phyloP scores from a whole-genome alignment of 2,888 invertebrate genomes.

The Amaurobius ferox region DNA sequence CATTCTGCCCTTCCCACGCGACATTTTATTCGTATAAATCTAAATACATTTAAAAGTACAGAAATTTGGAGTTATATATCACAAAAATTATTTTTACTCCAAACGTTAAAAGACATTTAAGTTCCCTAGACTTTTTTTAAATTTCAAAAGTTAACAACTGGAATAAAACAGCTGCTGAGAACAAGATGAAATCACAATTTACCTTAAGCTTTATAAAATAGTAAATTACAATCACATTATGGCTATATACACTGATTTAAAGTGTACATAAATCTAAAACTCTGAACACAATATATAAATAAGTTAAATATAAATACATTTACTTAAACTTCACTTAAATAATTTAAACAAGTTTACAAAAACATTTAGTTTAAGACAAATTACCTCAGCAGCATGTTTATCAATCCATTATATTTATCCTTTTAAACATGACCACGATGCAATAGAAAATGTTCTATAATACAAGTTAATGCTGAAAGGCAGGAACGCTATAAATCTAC shows the following conservation, averaged over 20 bases:
- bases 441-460: slow-evolving; percentile 67
- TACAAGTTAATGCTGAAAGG: slow-evolving; percentile 68
- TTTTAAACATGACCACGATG: slow-evolving; percentile 48
- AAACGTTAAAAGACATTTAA: slow-evolving; percentile 58
- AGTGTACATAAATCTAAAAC: slow-evolving; percentile 14
- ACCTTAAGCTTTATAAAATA: slow-evolving; percentile 40
- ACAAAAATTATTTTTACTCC: slow-evolving; percentile 62
- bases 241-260: slow-evolving; percentile 58
- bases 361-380: slow-evolving; percentile 2
- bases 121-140: slow-evolving; percentile 47
- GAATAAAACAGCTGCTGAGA: slow-evolving; percentile 60
- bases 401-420: slow-evolving; percentile 40
- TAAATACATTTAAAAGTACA: slow-evolving; percentile 70
- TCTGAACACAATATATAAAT: slow-evolving; percentile 22
- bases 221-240: slow-evolving; percentile 50
- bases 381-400: slow-evolving; percentile 51
- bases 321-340: slow-evolving; percentile 1
- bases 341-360: slow-evolving; percentile 17
- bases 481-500: slow-evolving; percentile 66
- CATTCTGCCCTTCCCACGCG: slow-evolving; percentile 56
- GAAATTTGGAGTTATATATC: slow-evolving; percentile 55
- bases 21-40: slow-evolving; percentile 65
- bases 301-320: slow-evolving; percentile 18
- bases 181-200: slow-evolving; percentile 35
- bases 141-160: slow-evolving; percentile 61